Conservation (phyloP, 2,888 invertebrate genomes). For the Ophioninae sp. region DNA sequence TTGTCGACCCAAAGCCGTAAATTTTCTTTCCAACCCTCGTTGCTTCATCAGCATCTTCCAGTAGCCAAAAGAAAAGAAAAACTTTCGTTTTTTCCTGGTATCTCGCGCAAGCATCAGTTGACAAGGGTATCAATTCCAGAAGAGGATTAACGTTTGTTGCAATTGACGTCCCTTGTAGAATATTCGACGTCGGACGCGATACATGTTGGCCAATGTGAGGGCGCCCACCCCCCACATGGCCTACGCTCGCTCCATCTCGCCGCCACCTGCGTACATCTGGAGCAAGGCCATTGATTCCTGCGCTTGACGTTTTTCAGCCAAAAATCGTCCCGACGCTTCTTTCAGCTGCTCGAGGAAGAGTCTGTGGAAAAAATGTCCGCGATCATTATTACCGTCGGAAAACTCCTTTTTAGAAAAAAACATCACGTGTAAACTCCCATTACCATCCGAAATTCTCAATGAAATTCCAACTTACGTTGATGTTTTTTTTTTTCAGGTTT, state of each 20-base stretch:
- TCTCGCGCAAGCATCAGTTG: slow-evolving; percentile 29
- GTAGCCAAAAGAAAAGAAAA: slow-evolving; percentile 25
- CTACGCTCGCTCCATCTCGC: slow-evolving; percentile 80
- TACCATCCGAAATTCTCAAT: too few species aligned
- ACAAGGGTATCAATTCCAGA: slow-evolving; percentile 78
- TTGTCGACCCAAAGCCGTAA: background rate
- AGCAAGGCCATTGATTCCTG: slow-evolving; percentile 93
- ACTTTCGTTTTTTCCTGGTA: slow-evolving; percentile 11
- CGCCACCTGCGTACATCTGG: slow-evolving; percentile 84
- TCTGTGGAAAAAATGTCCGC: slow-evolving; percentile 69
- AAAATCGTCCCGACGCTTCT: slow-evolving; percentile 91
- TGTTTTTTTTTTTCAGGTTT: background rate
- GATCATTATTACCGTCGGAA: background rate
- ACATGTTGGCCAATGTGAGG: slow-evolving; percentile 79
- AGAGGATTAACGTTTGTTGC: slow-evolving; percentile 78
- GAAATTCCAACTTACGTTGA: too few species aligned
- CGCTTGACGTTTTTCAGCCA: slow-evolving; percentile 92
- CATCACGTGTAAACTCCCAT: too few species aligned
- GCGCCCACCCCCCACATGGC: slow-evolving; percentile 81
- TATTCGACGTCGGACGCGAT: slow-evolving; percentile 78
- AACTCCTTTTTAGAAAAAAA: background rate
- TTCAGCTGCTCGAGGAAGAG: slow-evolving; percentile 91
- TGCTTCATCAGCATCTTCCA: slow-evolving; percentile 36
- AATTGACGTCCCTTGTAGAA: slow-evolving; percentile 79
- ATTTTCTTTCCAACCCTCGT: slow-evolving; percentile 12